These are phyloP conservation scores for Willowsia nigromaculata DNA, from an alignment of 2,888 invertebrate species.

Conservation along the genomic window DNA sequence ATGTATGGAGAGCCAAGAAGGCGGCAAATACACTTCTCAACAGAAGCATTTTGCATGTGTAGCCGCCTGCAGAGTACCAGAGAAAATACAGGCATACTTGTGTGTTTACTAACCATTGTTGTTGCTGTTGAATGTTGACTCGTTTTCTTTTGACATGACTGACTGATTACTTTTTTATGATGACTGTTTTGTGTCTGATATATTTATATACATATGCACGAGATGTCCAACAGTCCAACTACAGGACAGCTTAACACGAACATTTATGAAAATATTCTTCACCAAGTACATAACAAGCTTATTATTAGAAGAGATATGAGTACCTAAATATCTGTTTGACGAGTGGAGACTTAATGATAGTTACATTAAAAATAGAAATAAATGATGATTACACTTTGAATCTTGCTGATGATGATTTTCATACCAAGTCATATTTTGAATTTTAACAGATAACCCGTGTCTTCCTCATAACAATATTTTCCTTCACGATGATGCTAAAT, in stretches of 20 bases:
- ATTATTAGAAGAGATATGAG: neutral
- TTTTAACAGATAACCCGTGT: conserved; percentile 57
- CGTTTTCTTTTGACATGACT: conserved; percentile 51
- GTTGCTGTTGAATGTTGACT: conserved; percentile 31
- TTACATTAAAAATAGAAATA: conserved; percentile 62
- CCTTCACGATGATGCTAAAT: conserved; percentile 18
- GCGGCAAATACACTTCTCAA: too few species aligned
- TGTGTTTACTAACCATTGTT: conserved; percentile 8
- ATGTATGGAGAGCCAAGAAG: too few species aligned
- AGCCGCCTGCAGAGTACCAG: too few species aligned
- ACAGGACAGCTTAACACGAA: neutral
- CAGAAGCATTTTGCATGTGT: too few species aligned
- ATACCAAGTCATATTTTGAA: conserved; percentile 28
- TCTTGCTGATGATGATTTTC: neutral
- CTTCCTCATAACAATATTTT: conserved; percentile 8
- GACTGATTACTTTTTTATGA: conserved; percentile 70
- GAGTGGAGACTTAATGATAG: conserved; percentile 52
- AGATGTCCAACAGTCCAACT: neutral
- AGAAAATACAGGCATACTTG: conserved; percentile 9
- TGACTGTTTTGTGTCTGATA: conserved; percentile 48
- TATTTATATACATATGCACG: neutral
- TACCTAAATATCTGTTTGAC: neutral
- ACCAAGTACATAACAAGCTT: neutral
- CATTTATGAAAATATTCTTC: neutral
- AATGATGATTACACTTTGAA: conserved; percentile 62